Evolutionary conservation across 2,797 vertebrate genomes (phyloP).

Genomic region (Pristis pectinata): DNA sequence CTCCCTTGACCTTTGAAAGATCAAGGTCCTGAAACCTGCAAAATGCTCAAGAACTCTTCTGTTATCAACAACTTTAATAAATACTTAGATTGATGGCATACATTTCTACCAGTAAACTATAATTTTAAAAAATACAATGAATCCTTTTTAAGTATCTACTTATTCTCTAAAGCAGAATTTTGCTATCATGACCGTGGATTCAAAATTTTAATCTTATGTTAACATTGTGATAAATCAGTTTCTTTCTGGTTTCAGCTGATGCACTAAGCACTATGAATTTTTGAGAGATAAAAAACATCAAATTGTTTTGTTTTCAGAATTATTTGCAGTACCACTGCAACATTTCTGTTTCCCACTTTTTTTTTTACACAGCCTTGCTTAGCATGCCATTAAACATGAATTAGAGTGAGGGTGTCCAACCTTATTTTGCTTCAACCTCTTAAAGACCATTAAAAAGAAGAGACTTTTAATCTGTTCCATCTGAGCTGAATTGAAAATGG

Average conservation of each 20-base stretch:
- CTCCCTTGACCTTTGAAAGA: neutral
- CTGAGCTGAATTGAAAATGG: neutral
- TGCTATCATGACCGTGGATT: neutral
- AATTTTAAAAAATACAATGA: too few species aligned
- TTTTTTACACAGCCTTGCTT: neutral
- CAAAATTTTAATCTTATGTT: neutral
- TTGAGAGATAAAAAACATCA: too few species aligned
- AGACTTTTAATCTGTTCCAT: neutral
- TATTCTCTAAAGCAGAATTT: neutral
- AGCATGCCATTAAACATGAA: neutral
- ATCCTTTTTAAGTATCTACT: neutral
- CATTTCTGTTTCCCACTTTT: conserved; percentile 16
- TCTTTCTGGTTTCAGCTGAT: neutral
- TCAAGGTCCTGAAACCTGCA: neutral
- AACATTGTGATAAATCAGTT: neutral
- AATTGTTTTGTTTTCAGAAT: conserved; percentile 10
- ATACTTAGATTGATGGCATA: neutral
- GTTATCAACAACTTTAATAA: neutral
- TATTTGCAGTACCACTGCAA: neutral
- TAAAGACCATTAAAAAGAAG: neutral
- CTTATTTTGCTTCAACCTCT: conserved; percentile 14
- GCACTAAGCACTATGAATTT: neutral
- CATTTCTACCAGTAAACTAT: neutral
- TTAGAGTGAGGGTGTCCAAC: conserved; percentile 30
- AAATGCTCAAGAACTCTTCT: neutral